Percentiles rank a stretch among this genome's conserved stretches.
phyloP scores from a whole-genome alignment of 2,797 vertebrate genomes.

The Neopelma chrysocephalum region DNA sequence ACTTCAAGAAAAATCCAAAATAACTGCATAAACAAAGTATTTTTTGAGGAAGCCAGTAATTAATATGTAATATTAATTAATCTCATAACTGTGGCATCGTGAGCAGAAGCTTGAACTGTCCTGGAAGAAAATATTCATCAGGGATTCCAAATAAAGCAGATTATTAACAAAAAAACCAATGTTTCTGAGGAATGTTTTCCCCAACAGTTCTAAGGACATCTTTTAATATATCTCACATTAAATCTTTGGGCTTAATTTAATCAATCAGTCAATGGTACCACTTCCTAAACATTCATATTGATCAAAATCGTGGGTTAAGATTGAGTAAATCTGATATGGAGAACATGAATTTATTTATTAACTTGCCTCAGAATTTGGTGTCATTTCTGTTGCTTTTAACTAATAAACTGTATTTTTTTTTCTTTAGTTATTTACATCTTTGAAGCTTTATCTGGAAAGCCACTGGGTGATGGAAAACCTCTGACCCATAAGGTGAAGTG shows the following conservation, averaged over 20 bases:
- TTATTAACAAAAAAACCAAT: background rate
- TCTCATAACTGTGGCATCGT: background rate
- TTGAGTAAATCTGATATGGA: background rate
- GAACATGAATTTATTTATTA: background rate
- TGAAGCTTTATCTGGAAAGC: slow-evolving; percentile 90
- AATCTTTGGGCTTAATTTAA: background rate
- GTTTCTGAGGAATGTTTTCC: background rate
- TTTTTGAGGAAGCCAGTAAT: background rate
- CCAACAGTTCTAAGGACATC: background rate
- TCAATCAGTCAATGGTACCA: background rate
- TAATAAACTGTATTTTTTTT: background rate
- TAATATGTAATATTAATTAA: background rate
- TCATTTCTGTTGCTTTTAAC: background rate
- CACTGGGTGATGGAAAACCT: slow-evolving; percentile 88
- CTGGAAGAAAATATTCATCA: background rate
- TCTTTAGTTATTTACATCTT: slow-evolving; percentile 88
- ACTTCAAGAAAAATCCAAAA: background rate
- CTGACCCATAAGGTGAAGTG: slow-evolving; percentile 88
- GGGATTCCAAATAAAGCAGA: background rate
- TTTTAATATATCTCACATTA: background rate
- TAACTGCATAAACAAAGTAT: background rate
- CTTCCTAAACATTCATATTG: background rate
- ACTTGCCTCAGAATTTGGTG: background rate
- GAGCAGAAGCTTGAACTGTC: background rate
- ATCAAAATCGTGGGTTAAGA: background rate